Conservation (phyloP, 2,797 vertebrate genomes). For the Apodemus agrarius region DNA sequence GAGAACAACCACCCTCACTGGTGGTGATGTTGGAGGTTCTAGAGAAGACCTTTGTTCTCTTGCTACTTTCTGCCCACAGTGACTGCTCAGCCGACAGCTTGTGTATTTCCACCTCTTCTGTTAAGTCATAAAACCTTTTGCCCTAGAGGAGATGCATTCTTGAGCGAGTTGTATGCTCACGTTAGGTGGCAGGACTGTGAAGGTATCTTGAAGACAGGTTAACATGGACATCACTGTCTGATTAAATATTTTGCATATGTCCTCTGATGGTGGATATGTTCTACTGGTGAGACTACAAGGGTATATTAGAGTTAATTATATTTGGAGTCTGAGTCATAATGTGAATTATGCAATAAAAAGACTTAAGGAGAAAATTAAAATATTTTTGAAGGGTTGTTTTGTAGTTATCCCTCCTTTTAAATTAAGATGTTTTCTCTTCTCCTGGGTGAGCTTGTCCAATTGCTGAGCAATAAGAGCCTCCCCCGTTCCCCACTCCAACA, state of each 20-base stretch:
- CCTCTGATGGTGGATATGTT: background rate
- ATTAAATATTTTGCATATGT: conserved; percentile 28
- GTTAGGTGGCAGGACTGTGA: background rate
- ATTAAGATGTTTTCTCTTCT: conserved; percentile 58
- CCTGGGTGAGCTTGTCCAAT: background rate
- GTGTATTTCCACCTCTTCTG: background rate
- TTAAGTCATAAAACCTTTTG: background rate
- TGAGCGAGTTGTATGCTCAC: rapidly evolving
- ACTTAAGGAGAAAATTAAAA: conserved; percentile 69
- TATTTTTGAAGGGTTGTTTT: conserved; percentile 59
- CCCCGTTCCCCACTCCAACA: background rate
- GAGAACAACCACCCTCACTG: background rate
- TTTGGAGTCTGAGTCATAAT: conserved; percentile 71
- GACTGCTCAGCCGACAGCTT: background rate
- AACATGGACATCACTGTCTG: rapidly evolving
- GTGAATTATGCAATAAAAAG: conserved; percentile 63
- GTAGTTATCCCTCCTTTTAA: conserved; percentile 47
- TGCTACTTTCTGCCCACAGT: rapidly evolving
- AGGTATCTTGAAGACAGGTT: background rate
- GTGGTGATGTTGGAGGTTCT: background rate
- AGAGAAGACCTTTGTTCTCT: rapidly evolving
- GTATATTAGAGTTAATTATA: conserved; percentile 67
- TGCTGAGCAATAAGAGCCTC: background rate
- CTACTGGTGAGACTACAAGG: background rate
- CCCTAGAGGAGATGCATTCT: background rate